A percentile compares a stretch with the other conserved stretches of the same genome.
Conservation (phyloP, 1,140 invertebrate genomes). For the Camponotus vicinus region DNA sequence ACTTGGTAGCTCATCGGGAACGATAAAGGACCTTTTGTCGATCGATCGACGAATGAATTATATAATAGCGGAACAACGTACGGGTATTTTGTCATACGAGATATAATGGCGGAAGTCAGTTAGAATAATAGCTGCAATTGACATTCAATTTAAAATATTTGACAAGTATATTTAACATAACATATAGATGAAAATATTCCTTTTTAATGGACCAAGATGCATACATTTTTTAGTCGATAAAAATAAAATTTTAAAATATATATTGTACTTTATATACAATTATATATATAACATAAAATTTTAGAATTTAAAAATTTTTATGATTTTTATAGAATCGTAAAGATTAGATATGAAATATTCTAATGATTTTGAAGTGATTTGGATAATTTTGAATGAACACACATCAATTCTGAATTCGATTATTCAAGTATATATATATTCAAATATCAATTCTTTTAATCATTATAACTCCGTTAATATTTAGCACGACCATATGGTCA, state of each 20-base stretch:
- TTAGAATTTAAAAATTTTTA: background rate
- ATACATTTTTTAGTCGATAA: background rate
- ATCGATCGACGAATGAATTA: constrained; percentile 46
- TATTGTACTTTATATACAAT: background rate
- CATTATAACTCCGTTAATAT: constrained; percentile 8
- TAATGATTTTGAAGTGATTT: background rate
- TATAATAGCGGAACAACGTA: constrained; percentile 44
- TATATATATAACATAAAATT: background rate
- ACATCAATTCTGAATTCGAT: background rate
- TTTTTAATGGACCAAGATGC: background rate
- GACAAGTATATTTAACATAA: background rate
- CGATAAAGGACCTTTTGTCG: constrained; percentile 19
- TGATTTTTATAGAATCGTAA: background rate
- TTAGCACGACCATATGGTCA: constrained; percentile 16
- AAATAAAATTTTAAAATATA: background rate
- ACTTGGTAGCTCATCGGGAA: background rate
- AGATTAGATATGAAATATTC: constrained; percentile 16
- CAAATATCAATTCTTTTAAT: background rate
- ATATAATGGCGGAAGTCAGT: background rate
- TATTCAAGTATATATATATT: constrained; percentile 25
- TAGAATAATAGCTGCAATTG: background rate
- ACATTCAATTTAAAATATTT: background rate
- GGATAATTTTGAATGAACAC: background rate
- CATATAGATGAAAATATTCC: background rate
- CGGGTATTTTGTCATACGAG: constrained; percentile 35